phyloP scores from a whole-genome alignment of 2,888 invertebrate species.

The Xestia sexstrigata region DNA sequence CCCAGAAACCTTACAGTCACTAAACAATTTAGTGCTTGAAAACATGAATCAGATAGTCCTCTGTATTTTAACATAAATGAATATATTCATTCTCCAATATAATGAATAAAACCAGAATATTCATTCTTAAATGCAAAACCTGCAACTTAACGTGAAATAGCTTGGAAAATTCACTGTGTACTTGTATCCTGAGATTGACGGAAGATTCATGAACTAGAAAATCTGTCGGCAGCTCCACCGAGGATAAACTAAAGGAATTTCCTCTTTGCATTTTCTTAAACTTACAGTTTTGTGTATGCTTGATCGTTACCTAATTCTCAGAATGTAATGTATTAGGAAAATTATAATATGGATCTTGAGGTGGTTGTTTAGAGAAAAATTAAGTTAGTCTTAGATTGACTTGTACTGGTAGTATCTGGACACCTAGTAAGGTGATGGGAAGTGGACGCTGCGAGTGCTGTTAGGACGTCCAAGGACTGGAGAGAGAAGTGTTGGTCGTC shows the following conservation, averaged over 20 bases:
- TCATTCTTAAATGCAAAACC: conserved; percentile 37
- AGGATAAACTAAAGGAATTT: conserved; percentile 28
- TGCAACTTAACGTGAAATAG: conserved; percentile 27
- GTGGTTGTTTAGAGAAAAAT: background rate
- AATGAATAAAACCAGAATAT: conserved; percentile 15
- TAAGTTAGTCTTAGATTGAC: background rate
- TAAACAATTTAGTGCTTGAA: background rate
- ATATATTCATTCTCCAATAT: background rate
- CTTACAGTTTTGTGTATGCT: background rate
- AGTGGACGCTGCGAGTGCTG: too few relatives aligned
- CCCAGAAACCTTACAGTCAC: background rate
- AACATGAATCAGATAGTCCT: background rate
- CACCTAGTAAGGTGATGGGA: too few relatives aligned
- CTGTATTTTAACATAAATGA: background rate
- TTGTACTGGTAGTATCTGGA: background rate
- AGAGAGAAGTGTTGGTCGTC: too few relatives aligned
- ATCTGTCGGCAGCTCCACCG: conserved; percentile 26
- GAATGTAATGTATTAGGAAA: background rate
- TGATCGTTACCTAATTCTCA: conserved; percentile 12
- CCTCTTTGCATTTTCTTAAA: conserved; percentile 16
- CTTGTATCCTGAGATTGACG: conserved; percentile 43
- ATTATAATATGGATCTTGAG: background rate
- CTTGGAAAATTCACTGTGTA: conserved; percentile 51
- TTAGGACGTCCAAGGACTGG: too few relatives aligned
- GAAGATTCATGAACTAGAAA: conserved; percentile 57